Percentiles rank a stretch among this genome's conserved stretches.
phyloP scores from a whole-genome alignment of 2,888 invertebrate genomes.

The Schizaphis graminum region DNA sequence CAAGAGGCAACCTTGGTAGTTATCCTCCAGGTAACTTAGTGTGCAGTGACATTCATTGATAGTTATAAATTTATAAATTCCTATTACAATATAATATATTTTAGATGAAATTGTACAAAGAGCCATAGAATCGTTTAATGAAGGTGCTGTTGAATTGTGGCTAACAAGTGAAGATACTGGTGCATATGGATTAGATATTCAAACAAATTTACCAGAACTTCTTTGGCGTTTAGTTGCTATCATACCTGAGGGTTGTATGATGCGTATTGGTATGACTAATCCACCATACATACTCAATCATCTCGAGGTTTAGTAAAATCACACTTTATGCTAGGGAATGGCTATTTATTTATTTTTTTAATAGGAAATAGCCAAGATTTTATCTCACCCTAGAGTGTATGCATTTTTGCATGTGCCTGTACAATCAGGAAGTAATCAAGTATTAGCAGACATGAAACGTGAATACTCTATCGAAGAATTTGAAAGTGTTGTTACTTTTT shows the following conservation, averaged over 20 bases:
- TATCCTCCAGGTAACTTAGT: conserved; percentile 77
- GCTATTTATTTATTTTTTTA: conserved; percentile 37
- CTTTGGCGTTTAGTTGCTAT: conserved; percentile 87
- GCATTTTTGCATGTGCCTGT: conserved; percentile 97
- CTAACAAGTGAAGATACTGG: conserved; percentile 98
- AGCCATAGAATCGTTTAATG: conserved; percentile 87
- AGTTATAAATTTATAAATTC: neutral
- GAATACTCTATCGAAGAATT: conserved; percentile 94
- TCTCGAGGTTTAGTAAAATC: conserved; percentile 74
- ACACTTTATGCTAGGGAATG: neutral
- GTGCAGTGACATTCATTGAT: neutral
- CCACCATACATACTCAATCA: conserved; percentile 98
- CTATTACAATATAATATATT: conserved; percentile 11
- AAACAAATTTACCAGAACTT: conserved; percentile 86
- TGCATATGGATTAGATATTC: conserved; percentile 96
- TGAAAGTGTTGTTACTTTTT: conserved; percentile 86
- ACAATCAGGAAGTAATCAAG: conserved; percentile 96
- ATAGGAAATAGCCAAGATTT: conserved; percentile 85
- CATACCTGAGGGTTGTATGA: conserved; percentile 81
- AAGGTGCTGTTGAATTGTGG: conserved; percentile 97
- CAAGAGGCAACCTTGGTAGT: conserved; percentile 95
- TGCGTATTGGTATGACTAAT: conserved; percentile 97
- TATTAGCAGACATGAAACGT: conserved; percentile 94
- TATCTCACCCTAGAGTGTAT: conserved; percentile 91
- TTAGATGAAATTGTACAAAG: conserved; percentile 87